These are phyloP conservation scores for Phrynocephalus guinanensis DNA, from an alignment of 2,797 vertebrate species.

Conservation along the genomic window DNA sequence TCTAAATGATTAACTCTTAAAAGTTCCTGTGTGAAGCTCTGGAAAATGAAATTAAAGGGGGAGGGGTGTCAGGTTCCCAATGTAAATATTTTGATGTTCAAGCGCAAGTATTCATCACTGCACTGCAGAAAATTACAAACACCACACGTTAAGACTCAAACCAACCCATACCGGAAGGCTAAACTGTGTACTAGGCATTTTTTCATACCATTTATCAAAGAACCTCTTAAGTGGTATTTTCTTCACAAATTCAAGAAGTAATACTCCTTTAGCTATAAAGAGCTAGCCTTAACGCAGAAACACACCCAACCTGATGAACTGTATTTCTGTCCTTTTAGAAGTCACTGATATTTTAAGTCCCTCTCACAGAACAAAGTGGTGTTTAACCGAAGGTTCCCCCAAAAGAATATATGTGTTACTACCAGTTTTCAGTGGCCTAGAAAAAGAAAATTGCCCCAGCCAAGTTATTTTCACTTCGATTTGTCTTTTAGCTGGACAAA, in stretches of 20 bases:
- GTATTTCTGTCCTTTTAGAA: conserved; percentile 66
- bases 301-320: conserved; percentile 66
- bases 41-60: conserved; percentile 4
- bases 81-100: conserved; percentile 14
- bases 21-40: conserved; percentile 19
- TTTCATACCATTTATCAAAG: conserved; percentile 52
- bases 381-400: conserved; percentile 35
- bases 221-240: conserved; percentile 57
- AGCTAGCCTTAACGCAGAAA: conserved; percentile 73
- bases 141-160: conserved; percentile 21
- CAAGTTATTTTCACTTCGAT: conserved; percentile 47
- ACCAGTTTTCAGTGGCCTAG: conserved; percentile 39
- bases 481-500: conserved; percentile 27
- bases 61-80: not conserved
- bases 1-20: conserved; percentile 34
- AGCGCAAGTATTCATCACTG: conserved; percentile 10
- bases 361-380: conserved; percentile 41
- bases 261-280: conserved; percentile 72
- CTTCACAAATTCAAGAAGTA: conserved; percentile 72
- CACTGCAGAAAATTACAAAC: conserved; percentile 21
- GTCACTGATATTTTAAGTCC: conserved; percentile 62
- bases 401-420: conserved; percentile 32
- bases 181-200: conserved; percentile 39
- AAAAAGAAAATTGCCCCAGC: conserved; percentile 39
- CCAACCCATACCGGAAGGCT: not conserved